Percentiles rank a stretch among this genome's conserved stretches.
phyloP scores from a whole-genome alignment of 2,797 vertebrate species.

The Lacerta bilineata region DNA sequence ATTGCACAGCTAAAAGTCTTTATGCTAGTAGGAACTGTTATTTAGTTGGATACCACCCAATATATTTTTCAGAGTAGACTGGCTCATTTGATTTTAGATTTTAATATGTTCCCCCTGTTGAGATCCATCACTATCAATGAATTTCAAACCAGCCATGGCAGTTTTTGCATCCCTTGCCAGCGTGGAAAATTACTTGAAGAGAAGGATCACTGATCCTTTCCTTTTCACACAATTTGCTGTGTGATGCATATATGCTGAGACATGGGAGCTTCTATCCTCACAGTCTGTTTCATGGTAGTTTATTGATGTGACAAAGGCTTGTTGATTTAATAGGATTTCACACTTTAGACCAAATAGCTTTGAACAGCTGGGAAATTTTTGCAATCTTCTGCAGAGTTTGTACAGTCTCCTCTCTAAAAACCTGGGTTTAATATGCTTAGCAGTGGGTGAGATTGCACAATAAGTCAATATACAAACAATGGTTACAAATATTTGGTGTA shows the following conservation, averaged over 20 bases:
- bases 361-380: conserved; percentile 25
- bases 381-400: conserved; percentile 9
- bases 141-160: conserved; percentile 6
- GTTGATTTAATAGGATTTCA: conserved; percentile 20
- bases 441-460: not conserved
- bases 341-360: conserved; percentile 9
- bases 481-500: conserved; percentile 1
- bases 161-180: not conserved
- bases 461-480: conserved; percentile 6
- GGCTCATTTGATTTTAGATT: not conserved
- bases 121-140: not conserved
- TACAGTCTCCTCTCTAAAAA: not conserved
- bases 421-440: not conserved
- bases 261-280: not conserved
- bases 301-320: conserved; percentile 33
- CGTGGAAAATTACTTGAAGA: conserved; percentile 25
- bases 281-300: conserved; percentile 6
- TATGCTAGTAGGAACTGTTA: too few relatives aligned
- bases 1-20: too few relatives aligned
- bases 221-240: conserved; percentile 18
- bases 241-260: not conserved
- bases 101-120: not conserved
- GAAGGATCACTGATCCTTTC: conserved; percentile 14
- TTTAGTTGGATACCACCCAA: not conserved
- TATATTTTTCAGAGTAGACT: not conserved